Conservation (phyloP, 1,140 invertebrate genomes). For the Metopolophium dirhodum region DNA sequence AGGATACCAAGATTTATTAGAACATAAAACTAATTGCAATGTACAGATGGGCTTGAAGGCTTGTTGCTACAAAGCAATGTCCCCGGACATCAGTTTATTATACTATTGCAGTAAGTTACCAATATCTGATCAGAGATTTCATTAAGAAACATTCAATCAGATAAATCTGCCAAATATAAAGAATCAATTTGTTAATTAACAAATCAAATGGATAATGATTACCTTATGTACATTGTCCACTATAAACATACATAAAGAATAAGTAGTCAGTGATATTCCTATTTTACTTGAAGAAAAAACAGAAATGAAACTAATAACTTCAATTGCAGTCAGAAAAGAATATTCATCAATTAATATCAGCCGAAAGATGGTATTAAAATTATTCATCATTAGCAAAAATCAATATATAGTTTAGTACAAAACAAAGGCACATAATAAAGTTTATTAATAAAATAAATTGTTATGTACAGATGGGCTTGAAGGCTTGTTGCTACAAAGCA, state of each 20-base stretch:
- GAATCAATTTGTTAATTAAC: background rate
- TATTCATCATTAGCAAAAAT: conserved; percentile 48
- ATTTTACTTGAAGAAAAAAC: too few relatives aligned
- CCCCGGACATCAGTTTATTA: too few relatives aligned
- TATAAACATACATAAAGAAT: background rate
- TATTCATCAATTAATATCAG: conserved; percentile 32
- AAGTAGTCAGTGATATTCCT: background rate
- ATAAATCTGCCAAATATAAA: background rate
- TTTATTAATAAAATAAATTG: too few relatives aligned
- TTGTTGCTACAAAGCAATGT: too few relatives aligned
- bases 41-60: too few relatives aligned
- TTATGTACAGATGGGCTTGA: conserved; percentile 51
- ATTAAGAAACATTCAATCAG: background rate
- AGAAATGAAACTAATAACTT: background rate
- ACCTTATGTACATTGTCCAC: background rate
- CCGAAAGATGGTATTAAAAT: conserved; percentile 47
- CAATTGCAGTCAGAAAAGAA: background rate
- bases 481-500: conserved; percentile 38
- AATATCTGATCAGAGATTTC: background rate
- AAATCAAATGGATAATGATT: background rate
- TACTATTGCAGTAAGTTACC: too few relatives aligned
- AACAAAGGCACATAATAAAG: too few relatives aligned
- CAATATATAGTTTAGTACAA: background rate
- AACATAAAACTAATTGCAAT: too few relatives aligned
- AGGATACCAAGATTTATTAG: too few relatives aligned